A percentile compares a stretch with the other conserved stretches of the same genome.
Evolutionary conservation across 2,797 vertebrate species (phyloP).

Genomic region (Alosa sapidissima): DNA sequence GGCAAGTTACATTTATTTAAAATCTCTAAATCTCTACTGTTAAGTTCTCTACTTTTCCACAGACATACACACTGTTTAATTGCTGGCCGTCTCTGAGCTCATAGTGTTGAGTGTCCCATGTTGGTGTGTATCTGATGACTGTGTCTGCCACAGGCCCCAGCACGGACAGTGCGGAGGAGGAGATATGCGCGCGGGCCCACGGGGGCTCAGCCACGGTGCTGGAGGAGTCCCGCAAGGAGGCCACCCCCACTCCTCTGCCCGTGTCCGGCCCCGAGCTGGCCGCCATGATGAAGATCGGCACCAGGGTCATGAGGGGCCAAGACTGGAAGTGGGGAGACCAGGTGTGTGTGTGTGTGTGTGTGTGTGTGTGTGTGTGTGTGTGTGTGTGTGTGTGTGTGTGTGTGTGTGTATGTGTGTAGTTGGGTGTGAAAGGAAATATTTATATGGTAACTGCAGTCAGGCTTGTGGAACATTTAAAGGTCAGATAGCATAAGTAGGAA

Average conservation of each 20-base stretch:
- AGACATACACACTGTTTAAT: neutral
- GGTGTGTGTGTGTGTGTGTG: conserved; percentile 66
- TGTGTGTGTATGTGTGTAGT: neutral
- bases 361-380: neutral
- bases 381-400: neutral
- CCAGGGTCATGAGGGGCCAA: conserved; percentile 94
- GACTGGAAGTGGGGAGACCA: conserved; percentile 99
- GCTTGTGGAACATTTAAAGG: neutral
- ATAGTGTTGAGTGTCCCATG: too few species aligned
- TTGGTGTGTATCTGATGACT: neutral
- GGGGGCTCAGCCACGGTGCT: conserved; percentile 93
- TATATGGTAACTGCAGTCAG: neutral
- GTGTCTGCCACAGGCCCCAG: conserved; percentile 79
- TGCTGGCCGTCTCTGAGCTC: neutral
- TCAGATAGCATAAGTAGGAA: neutral
- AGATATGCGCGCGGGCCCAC: conserved; percentile 76
- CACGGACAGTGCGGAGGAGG: conserved; percentile 88
- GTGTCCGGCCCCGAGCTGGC: conserved; percentile 95
- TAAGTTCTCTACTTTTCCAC: too few species aligned
- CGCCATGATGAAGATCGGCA: conserved; percentile 98
- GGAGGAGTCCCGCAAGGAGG: conserved; percentile 94
- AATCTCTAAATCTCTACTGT: too few species aligned
- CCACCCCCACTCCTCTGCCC: conserved; percentile 84
- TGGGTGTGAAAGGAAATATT: neutral
- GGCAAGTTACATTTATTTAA: too few species aligned